These are phyloP conservation scores for Drosophila prolongata DNA, from an alignment of 2,888 invertebrate species.

Conservation along the genomic window DNA sequence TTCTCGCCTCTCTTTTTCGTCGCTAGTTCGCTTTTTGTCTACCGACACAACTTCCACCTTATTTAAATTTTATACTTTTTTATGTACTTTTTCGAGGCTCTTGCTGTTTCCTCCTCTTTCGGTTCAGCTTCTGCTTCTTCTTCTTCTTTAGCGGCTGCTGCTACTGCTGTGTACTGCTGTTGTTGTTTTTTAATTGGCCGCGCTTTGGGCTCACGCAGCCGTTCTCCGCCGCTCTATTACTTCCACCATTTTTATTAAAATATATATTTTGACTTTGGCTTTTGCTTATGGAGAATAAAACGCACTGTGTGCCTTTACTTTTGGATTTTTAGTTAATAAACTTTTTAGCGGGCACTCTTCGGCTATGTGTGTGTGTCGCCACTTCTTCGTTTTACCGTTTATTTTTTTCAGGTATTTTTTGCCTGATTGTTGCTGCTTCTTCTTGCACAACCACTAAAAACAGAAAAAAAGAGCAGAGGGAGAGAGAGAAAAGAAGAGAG, in stretches of 20 bases:
- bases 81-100: conserved; percentile 58
- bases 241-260: conserved; percentile 82
- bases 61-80: conserved; percentile 69
- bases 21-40: conserved; percentile 41
- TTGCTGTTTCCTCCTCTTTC: conserved; percentile 49
- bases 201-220: conserved; percentile 81
- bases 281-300: conserved; percentile 44
- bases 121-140: conserved; percentile 35
- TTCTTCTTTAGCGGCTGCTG: conserved; percentile 64
- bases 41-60: conserved; percentile 58
- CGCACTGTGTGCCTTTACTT: conserved; percentile 58
- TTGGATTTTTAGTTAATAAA: conserved; percentile 78
- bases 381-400: conserved; percentile 83
- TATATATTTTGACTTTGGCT: conserved; percentile 48
- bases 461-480: conserved; percentile 72
- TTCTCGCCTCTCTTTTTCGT: conserved; percentile 28
- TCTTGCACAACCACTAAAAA: conserved; percentile 82
- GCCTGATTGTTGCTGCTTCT: conserved; percentile 80
- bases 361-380: conserved; percentile 60
- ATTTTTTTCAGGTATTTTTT: conserved; percentile 79
- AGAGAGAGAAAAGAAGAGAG: conserved; percentile 71
- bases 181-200: conserved; percentile 74
- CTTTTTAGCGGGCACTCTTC: conserved; percentile 71
- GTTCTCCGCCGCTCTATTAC: conserved; percentile 83
- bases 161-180: conserved; percentile 42